Base-by-base conservation (phyloP, 2,888 invertebrate species). In the Caenorhabditis sp. region DNA sequence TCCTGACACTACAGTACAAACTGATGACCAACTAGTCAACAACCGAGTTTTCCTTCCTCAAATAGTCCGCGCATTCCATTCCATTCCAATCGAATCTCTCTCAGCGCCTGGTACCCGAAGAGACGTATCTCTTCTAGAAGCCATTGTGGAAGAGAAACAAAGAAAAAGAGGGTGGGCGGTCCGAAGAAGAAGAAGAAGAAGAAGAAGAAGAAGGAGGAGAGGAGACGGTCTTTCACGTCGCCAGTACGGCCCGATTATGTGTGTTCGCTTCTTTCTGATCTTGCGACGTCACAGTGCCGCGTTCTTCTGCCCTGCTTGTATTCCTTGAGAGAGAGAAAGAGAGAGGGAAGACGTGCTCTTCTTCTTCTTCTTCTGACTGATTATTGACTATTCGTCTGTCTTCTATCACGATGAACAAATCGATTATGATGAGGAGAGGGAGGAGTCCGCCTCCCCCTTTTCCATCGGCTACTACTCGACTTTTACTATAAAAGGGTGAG, bases 241-340 rank as follows among this genome's bases (percentile, higher is more conserved):
- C 50, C 17, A n/a, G n/a, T 24, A 11, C 24, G 30, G 37, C 35
- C 52, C 50, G 61, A 55, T 53, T 62, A 55, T 62, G 52, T 65
- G 74, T 74, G 65, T 65, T 74, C 61, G 66, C 41, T 61, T 59
- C 72, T 72, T 62, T 66, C 59, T 74, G 74, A 66, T 66, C 74
- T 65, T 61, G 59, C 66, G 66, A 74, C 74, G 74, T 74, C 74
- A 74, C 61, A 20, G 48, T 55, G 15, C 22, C 53, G 52, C 65
- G 74, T 74, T 74, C 74, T 74, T 56, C 53, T 68, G 48, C 63
- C 41, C 15, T 43, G 48, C 41, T 45, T 53, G 45, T 62, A 62
- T 62, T 62, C 62, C 50, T 52, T 45, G n/a, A n/a, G n/a, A n/a
- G n/a, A n/a, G n/a, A n/a, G n/a, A n/a, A n/a, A n/a, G 48, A 61